Conservation (phyloP, 2,797 vertebrate species). For the Onychomys arenicola region DNA sequence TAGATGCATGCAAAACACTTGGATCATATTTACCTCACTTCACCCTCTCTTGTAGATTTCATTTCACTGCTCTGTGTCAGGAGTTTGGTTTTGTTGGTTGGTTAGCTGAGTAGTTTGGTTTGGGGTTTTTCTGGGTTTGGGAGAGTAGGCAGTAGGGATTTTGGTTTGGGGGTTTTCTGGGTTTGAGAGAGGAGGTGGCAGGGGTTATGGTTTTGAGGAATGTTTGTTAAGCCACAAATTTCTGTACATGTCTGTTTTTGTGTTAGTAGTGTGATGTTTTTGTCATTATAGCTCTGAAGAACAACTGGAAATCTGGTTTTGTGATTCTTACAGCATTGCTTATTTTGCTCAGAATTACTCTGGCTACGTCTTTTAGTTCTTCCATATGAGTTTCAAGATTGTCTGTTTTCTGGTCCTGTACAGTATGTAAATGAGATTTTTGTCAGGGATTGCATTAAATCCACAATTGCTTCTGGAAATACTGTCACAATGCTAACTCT, state of each 20-base stretch:
- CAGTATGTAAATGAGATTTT: not conserved
- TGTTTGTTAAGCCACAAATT: not conserved
- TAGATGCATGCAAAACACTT: constrained; percentile 1
- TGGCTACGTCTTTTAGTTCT: not conserved
- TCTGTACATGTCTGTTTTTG: not conserved
- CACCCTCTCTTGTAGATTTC: not conserved
- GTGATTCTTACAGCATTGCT: not conserved
- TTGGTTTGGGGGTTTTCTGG: not conserved
- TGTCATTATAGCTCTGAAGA: too few species aligned
- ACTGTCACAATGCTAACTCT: not conserved
- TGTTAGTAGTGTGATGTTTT: not conserved
- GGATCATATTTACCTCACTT: too few species aligned
- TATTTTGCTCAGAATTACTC: not conserved
- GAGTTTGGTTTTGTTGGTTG: not conserved
- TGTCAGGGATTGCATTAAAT: not conserved
- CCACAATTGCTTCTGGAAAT: not conserved
- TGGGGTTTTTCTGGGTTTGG: not conserved
- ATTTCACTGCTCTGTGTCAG: not conserved
- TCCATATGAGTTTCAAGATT: not conserved
- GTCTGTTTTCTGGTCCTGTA: not conserved
- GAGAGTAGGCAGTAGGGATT: not conserved
- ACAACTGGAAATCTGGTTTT: not conserved
- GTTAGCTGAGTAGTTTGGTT: not conserved
- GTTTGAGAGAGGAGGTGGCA: not conserved
- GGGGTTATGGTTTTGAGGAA: too few species aligned